These are phyloP conservation scores for Agrilus biguttatus DNA, from an alignment of 2,888 invertebrate genomes.

Conservation along the genomic window DNA sequence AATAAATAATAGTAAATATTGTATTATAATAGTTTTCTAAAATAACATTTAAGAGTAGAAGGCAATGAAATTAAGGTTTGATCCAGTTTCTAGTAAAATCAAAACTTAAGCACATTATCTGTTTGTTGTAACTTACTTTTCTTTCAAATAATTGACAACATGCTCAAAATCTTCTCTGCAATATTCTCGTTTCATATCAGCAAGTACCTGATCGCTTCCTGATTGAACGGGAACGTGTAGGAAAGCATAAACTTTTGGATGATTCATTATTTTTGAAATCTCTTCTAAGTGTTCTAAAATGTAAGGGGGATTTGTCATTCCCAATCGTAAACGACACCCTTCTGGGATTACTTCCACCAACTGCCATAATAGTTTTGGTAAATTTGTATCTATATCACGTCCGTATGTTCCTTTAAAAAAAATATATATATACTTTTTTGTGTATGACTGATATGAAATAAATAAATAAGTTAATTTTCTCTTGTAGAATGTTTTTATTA, in stretches of 20 bases:
- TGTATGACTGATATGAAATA: too few relatives aligned
- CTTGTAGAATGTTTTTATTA: not conserved
- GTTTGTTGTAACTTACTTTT: conserved; percentile 36
- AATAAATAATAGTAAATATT: conserved; percentile 7
- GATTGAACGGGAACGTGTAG: conserved; percentile 96
- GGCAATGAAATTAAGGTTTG: too few relatives aligned
- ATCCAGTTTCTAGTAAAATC: too few relatives aligned
- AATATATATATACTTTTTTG: not conserved
- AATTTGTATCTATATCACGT: conserved; percentile 75
- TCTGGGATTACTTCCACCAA: conserved; percentile 67
- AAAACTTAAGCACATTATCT: too few relatives aligned
- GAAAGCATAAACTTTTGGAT: conserved; percentile 87
- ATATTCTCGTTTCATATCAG: conserved; percentile 96
- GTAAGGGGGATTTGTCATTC: conserved; percentile 99
- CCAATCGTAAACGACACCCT: conserved; percentile 70
- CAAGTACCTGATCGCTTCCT: conserved; percentile 86
- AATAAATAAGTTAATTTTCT: not conserved
- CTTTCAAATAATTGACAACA: conserved; percentile 71
- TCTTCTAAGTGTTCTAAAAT: conserved; percentile 88
- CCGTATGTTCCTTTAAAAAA: conserved; percentile 65
- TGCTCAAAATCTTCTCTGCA: conserved; percentile 73
- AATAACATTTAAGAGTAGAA: not conserved
- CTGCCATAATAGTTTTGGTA: conserved; percentile 74
- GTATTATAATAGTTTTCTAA: not conserved
- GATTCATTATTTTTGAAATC: conserved; percentile 71